These are phyloP conservation scores for Apis florea DNA, from an alignment of 1,140 invertebrate genomes.

Conservation along the genomic window DNA sequence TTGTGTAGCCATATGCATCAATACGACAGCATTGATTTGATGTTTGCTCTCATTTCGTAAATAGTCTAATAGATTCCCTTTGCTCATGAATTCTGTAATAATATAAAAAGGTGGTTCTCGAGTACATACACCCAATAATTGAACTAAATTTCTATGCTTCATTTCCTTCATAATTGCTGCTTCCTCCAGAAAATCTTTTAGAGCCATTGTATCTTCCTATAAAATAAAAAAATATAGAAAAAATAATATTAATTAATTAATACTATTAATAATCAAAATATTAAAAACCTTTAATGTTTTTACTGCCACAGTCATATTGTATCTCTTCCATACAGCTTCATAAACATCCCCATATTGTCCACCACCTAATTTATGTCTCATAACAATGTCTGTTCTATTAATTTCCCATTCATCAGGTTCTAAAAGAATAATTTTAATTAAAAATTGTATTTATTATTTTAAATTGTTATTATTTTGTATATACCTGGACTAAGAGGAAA, in stretches of 20 bases:
- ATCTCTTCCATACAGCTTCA: slow-evolving; percentile 98
- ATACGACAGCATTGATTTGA: slow-evolving; percentile 94
- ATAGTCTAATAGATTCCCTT: slow-evolving; percentile 98
- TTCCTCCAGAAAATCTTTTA: slow-evolving; percentile 99
- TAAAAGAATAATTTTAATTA: slow-evolving; percentile 40
- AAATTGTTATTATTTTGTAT: background rate
- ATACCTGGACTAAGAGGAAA: slow-evolving; percentile 93
- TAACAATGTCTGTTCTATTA: slow-evolving; percentile 98
- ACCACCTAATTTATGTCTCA: slow-evolving; percentile 98
- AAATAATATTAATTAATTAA: background rate
- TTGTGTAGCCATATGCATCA: slow-evolving; percentile 99
- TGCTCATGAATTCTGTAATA: slow-evolving; percentile 99
- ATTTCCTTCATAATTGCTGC: slow-evolving; percentile 99
- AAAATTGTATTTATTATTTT: background rate
- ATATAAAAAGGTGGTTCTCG: slow-evolving; percentile 99
- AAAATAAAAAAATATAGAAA: slow-evolving; percentile 51
- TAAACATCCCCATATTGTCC: slow-evolving; percentile 99
- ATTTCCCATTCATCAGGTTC: slow-evolving; percentile 99
- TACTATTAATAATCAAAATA: background rate
- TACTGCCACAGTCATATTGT: slow-evolving; percentile 97
- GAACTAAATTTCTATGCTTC: slow-evolving; percentile 99
- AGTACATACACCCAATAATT: slow-evolving; percentile 97
- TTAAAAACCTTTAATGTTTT: slow-evolving; percentile 94
- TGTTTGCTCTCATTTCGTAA: slow-evolving; percentile 93
- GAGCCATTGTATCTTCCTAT: slow-evolving; percentile 98